A percentile compares a stretch with the other conserved stretches of the same genome.
These are phyloP conservation scores for Augochlorella aurata DNA, from an alignment of 2,888 invertebrate species.

Conservation along the genomic window DNA sequence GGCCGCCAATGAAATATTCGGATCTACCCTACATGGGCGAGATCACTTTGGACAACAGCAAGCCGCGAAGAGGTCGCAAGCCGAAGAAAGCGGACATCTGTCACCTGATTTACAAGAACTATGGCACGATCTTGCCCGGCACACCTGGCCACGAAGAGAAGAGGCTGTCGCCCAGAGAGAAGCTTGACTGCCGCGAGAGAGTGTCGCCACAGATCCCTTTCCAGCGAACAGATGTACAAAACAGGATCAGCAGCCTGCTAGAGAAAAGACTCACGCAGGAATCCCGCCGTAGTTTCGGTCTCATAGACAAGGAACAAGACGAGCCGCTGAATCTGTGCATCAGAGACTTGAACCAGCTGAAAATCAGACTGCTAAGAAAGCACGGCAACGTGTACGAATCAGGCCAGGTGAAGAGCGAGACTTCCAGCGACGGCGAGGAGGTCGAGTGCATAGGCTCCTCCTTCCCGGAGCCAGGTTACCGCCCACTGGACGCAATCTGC, in stretches of 20 bases:
- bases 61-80: constrained; percentile 92
- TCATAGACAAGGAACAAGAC: constrained; percentile 83
- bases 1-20: constrained; percentile 86
- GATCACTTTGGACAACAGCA: constrained; percentile 93
- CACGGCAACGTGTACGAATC: constrained; percentile 86
- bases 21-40: constrained; percentile 96
- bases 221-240: constrained; percentile 87
- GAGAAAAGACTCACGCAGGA: constrained; percentile 88
- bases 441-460: constrained; percentile 81
- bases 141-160: constrained; percentile 85
- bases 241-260: constrained; percentile 87
- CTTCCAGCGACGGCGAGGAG: constrained; percentile 83
- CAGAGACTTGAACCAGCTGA: constrained; percentile 88
- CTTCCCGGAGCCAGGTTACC: constrained; percentile 49
- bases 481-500: constrained; percentile 36
- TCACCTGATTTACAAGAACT: constrained; percentile 95
- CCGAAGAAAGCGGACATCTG: constrained; percentile 97
- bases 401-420: constrained; percentile 85
- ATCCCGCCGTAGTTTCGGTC: constrained; percentile 82
- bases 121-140: constrained; percentile 92
- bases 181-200: constrained; percentile 66
- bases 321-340: constrained; percentile 93
- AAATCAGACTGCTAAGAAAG: constrained; percentile 86
- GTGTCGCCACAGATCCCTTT: constrained; percentile 73
- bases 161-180: constrained; percentile 67